Evolutionary conservation across 1,140 invertebrate genomes (phyloP).

Genomic region (Aphelenchoides fujianensis): DNA sequence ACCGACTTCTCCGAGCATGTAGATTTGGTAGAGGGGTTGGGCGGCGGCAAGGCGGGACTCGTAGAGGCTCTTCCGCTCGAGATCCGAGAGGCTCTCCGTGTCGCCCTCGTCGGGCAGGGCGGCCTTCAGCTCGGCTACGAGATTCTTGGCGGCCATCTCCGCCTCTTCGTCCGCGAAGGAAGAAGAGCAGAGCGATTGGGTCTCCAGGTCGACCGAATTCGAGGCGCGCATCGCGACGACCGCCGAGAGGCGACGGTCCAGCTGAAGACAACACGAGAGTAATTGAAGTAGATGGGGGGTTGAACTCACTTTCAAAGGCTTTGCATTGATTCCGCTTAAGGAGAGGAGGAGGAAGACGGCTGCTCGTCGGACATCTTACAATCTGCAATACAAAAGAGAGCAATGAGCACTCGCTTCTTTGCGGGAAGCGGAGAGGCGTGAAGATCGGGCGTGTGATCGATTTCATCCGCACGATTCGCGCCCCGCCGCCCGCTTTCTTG

Average conservation of each 20-base stretch:
- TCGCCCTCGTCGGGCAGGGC: constrained; percentile 11
- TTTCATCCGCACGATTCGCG: too few relatives aligned
- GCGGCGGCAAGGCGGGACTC: constrained; percentile 40
- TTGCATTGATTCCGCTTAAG: too few relatives aligned
- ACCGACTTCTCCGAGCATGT: constrained; percentile 54
- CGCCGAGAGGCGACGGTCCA: not conserved
- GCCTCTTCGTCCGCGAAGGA: constrained; percentile 3
- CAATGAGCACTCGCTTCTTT: not conserved
- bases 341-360: too few relatives aligned
- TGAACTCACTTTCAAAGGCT: not conserved
- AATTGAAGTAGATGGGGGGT: too few relatives aligned
- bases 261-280: too few relatives aligned
- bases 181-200: constrained; percentile 19
- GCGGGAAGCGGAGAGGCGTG: too few relatives aligned
- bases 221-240: not conserved
- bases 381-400: not conserved
- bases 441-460: too few relatives aligned
- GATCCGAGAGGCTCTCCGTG: constrained; percentile 23
- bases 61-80: constrained; percentile 35
- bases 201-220: constrained; percentile 9
- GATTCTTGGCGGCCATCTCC: not conserved
- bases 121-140: constrained; percentile 5
- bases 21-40: constrained; percentile 59
- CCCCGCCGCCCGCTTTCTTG: too few relatives aligned
- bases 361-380: not conserved